A percentile compares a stretch with the other conserved stretches of the same genome.
These are phyloP conservation scores for Carassius gibelio DNA, from an alignment of 2,113 vertebrate genomes.

Conservation along the genomic window DNA sequence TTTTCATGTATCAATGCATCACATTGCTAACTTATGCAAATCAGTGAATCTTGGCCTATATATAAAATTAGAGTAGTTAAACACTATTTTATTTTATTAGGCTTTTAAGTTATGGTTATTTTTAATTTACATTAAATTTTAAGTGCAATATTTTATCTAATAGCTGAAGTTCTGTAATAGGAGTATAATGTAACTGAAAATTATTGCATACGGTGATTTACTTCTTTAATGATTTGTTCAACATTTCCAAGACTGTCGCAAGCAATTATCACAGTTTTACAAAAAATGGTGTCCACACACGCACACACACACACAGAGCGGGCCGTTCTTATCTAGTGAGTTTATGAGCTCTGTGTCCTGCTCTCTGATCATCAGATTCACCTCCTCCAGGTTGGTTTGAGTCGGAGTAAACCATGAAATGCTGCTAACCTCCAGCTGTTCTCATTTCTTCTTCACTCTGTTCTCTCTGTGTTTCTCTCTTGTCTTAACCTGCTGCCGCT, in stretches of 20 bases:
- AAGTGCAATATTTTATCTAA: too few relatives aligned
- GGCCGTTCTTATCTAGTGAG: not conserved
- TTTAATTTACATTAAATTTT: too few relatives aligned
- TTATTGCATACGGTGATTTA: too few relatives aligned
- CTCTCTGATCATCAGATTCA: not conserved
- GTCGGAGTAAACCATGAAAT: not conserved
- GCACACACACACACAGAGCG: not conserved
- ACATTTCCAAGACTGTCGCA: not conserved
- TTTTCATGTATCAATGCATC: too few relatives aligned
- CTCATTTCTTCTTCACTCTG: conserved; percentile 27
- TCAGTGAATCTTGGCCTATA: too few relatives aligned
- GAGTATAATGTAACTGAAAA: too few relatives aligned
- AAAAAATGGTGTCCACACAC: not conserved
- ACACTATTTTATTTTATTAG: too few relatives aligned
- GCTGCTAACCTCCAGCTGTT: conserved; percentile 46
- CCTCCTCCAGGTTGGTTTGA: not conserved
- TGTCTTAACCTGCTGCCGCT: conserved; percentile 81
- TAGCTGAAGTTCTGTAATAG: too few relatives aligned
- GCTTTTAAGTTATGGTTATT: too few relatives aligned
- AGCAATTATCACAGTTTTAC: not conserved
- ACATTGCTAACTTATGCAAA: too few relatives aligned
- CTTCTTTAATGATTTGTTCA: not conserved
- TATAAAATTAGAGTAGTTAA: too few relatives aligned
- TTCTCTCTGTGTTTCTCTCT: conserved; percentile 69
- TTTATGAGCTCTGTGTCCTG: not conserved